Percentiles rank a stretch among this genome's conserved stretches.
Evolutionary conservation across 1,140 invertebrate species (phyloP).

Genomic region (Brachionus koreanus): DNA sequence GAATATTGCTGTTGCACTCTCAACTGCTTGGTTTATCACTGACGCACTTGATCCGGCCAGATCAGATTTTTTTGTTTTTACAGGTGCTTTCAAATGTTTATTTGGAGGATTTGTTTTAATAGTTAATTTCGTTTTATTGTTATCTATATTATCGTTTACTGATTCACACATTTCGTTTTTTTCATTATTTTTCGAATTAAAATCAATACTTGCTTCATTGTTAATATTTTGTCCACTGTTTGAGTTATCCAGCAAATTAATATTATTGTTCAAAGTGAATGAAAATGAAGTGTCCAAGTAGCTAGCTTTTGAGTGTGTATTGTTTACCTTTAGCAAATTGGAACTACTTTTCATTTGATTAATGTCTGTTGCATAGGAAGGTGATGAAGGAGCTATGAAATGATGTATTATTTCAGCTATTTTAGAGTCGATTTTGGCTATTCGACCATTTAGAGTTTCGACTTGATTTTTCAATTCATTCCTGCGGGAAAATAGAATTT

Average conservation of each 20-base stretch:
- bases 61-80: not conserved
- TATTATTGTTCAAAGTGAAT: slow-evolving; percentile 1
- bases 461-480: slow-evolving; percentile 80
- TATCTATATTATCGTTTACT: not conserved
- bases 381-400: slow-evolving; percentile 53
- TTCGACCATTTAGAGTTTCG: slow-evolving; percentile 74
- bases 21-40: slow-evolving; percentile 22
- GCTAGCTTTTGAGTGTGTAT: not conserved
- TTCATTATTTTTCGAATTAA: not conserved
- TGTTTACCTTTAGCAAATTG: not conserved
- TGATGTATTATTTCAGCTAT: slow-evolving; percentile 68
- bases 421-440: slow-evolving; percentile 75
- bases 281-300: slow-evolving; percentile 15
- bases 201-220: not conserved
- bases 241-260: not conserved
- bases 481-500: slow-evolving; percentile 77
- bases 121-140: not conserved
- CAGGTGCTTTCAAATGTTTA: not conserved
- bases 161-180: not conserved
- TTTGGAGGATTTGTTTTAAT: not conserved
- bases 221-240: not conserved
- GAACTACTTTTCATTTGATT: not conserved
- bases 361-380: slow-evolving; percentile 46
- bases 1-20: slow-evolving; percentile 12
- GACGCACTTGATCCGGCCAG: slow-evolving; percentile 13